A percentile compares a stretch with the other conserved stretches of the same genome.
Evolutionary conservation across 2,888 invertebrate species (phyloP).

Genomic region (Chaetogeoica ovagalla): DNA sequence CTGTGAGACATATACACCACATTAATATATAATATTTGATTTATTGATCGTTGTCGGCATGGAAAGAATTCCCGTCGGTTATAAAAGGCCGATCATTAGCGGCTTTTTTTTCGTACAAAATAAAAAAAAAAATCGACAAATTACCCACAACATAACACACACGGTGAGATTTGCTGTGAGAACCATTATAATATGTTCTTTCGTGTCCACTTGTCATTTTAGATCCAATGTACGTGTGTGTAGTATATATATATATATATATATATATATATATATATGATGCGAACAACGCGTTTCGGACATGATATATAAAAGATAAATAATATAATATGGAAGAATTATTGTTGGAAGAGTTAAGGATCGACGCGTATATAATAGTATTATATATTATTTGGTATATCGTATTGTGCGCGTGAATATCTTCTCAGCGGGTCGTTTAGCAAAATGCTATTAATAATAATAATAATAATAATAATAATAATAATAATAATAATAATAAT

Average conservation of each 20-base stretch:
- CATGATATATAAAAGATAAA: constrained; percentile 46
- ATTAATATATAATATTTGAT: no score
- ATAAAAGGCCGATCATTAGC: constrained; percentile 48
- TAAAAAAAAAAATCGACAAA: constrained; percentile 47
- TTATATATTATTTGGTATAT: constrained; percentile 1
- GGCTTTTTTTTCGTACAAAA: constrained; percentile 23
- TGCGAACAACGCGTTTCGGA: constrained; percentile 30
- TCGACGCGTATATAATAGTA: background rate
- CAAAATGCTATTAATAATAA: constrained; percentile 40
- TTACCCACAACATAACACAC: constrained; percentile 49
- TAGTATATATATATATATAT: no score
- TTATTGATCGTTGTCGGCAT: constrained; percentile 19
- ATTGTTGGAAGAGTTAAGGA: constrained; percentile 44
- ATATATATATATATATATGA: no score
- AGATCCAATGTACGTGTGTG: background rate
- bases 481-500: constrained; percentile 19
- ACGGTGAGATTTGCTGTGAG: background rate
- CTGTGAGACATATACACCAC: constrained; percentile 21
- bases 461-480: background rate
- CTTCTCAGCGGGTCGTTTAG: constrained; percentile 48
- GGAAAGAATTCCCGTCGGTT: constrained; percentile 39
- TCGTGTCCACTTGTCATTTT: constrained; percentile 48
- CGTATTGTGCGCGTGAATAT: constrained; percentile 39
- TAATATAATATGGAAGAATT: constrained; percentile 6
- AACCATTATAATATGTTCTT: constrained; percentile 16